Evolutionary conservation across 2,888 invertebrate genomes (phyloP), one percentile per base, ranked within the genome.

Genomic region (Xanthia togata): DNA sequence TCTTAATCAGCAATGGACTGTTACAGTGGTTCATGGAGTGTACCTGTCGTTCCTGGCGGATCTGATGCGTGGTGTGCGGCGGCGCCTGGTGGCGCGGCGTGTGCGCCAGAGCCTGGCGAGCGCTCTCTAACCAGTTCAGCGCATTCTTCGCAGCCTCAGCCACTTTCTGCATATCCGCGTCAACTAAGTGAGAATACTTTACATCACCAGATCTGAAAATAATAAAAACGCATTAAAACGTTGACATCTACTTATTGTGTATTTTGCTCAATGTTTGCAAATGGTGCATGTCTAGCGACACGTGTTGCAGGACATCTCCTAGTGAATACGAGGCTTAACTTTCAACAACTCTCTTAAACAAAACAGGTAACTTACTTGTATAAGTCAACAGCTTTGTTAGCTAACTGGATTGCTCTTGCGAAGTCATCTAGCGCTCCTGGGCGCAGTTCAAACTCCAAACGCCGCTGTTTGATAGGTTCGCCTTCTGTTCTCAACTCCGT

Each of bases 391-490:
- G 98, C 98, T 93, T 98, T 98, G 89, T 98, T 98, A n/a, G 98
- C 98, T 79, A 98, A 95, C 91, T 98, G 98, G 72, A 99, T 97
- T 35, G 98, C 96, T 78, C 97, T 97, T 60, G 98, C 98, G 67
- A 99, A 97, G 88, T 98, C 98, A 83, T 99, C 98, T 82, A 99
- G 96, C 0, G 98, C 98, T 0, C 97, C 96, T 4, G 98, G 98
- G 87, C 99, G 97, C 23, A 98, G 97, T 91, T 98, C 98, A 86
- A 97, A 98, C 93, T 99, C 99, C 60, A 97, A 94, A 87, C 98
- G 98, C 65, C 99, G 97, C 85, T 97, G 97, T 90, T 98, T 98
- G 76, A 99, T 98, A 0, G 99, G 99, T 92, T 99, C 99, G 17
- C 99, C 99, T 94, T 98, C 97, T 82, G 97, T 97, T 97, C 98